phyloP scores from a whole-genome alignment of 64 coral and sea anemone genomes.

The Montipora capricornis region DNA sequence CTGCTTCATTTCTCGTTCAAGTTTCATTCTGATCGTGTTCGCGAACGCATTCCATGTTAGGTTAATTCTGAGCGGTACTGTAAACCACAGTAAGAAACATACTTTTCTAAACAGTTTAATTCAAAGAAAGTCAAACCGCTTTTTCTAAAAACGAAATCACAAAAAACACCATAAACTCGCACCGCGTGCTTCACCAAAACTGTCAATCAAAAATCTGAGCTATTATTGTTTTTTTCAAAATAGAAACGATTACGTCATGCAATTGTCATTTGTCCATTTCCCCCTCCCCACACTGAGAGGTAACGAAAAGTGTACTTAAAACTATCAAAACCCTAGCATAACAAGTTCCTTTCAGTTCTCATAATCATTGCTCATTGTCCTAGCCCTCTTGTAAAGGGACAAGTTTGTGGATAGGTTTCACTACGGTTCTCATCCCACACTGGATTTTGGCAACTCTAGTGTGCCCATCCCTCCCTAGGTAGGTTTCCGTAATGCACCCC shows the following conservation, averaged over 20 bases:
- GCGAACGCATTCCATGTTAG: not conserved
- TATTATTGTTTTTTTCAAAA: too few species aligned
- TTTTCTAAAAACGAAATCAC: too few species aligned
- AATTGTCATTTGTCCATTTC: too few species aligned
- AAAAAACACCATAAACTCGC: too few species aligned
- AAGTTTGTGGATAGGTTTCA: slow-evolving; percentile 27
- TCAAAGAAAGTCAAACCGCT: too few species aligned
- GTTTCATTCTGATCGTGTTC: not conserved
- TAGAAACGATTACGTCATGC: too few species aligned
- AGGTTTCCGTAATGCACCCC: slow-evolving; percentile 7
- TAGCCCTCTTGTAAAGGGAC: not conserved
- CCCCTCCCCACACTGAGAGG: not conserved
- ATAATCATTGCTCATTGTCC: too few species aligned
- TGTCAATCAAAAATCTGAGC: too few species aligned
- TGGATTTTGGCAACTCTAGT: slow-evolving; percentile 18
- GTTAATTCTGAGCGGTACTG: not conserved
- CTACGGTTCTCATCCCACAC: not conserved
- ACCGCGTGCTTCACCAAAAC: too few species aligned
- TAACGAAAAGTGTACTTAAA: not conserved
- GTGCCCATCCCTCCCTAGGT: slow-evolving; percentile 10
- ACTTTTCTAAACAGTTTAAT: too few species aligned
- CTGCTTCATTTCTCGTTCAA: not conserved
- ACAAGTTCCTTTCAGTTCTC: not conserved
- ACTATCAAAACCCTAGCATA: not conserved
- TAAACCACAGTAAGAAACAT: not conserved